phyloP scores from a whole-genome alignment of 2,113 vertebrate genomes.

The Pelvicachromis taeniatus region DNA sequence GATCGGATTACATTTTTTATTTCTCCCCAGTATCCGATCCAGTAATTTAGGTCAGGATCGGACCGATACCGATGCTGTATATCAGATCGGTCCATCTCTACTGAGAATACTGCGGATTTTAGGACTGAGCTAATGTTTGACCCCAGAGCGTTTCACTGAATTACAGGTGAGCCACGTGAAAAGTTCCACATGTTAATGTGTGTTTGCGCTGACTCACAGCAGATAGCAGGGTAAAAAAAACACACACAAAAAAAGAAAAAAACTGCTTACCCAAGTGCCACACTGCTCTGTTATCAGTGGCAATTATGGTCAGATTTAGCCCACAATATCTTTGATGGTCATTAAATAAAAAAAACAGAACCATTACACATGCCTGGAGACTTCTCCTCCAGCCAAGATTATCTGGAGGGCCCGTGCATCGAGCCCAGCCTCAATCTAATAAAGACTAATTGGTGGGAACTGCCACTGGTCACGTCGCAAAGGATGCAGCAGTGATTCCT shows the following conservation, averaged over 20 bases:
- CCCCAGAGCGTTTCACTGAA: not conserved
- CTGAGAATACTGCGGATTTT: not conserved
- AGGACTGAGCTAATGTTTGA: slow-evolving; percentile 15
- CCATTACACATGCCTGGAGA: slow-evolving; percentile 51
- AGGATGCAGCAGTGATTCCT: slow-evolving; percentile 59
- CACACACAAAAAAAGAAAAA: not conserved
- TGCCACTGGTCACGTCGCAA: slow-evolving; percentile 69
- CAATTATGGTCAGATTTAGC: slow-evolving; percentile 55
- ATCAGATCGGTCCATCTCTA: too few species aligned
- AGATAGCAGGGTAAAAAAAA: not conserved
- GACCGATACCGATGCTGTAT: too few species aligned
- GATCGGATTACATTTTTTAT: too few species aligned
- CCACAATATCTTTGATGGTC: slow-evolving; percentile 43
- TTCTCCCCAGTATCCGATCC: too few species aligned
- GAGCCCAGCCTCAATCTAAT: slow-evolving; percentile 54
- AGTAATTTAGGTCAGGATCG: too few species aligned
- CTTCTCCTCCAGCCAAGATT: slow-evolving; percentile 34
- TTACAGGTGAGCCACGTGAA: slow-evolving; percentile 19
- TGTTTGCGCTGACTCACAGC: slow-evolving; percentile 3
- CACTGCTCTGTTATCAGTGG: slow-evolving; percentile 44
- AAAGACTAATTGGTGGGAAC: slow-evolving; percentile 70
- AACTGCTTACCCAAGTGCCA: slow-evolving; percentile 37
- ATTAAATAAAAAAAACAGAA: slow-evolving; percentile 26
- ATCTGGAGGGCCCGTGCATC: slow-evolving; percentile 16
- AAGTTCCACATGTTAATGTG: not conserved